phyloP scores from a whole-genome alignment of 2,797 vertebrate genomes.

The Catostomus latipinnis region DNA sequence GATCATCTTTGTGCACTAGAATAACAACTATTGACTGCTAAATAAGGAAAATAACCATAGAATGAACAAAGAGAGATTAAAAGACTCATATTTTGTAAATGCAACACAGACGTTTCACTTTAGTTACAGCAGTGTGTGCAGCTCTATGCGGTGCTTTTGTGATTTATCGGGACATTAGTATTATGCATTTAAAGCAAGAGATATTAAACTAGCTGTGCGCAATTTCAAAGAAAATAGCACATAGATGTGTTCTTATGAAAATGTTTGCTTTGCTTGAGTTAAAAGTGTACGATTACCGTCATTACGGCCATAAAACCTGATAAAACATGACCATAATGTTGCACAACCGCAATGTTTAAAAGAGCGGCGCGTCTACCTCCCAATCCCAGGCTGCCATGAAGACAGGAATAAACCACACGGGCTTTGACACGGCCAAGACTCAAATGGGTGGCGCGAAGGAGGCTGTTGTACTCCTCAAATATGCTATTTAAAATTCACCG shows the following conservation, averaged over 20 bases:
- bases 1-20: background rate
- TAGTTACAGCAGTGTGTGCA: background rate
- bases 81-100: background rate
- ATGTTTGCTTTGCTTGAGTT: conserved; percentile 34
- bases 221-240: background rate
- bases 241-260: conserved; percentile 18
- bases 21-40: background rate
- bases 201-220: background rate
- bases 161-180: background rate
- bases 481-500: conserved; percentile 45
- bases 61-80: background rate
- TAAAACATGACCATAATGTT: conserved; percentile 29
- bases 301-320: conserved; percentile 28
- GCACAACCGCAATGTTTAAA: conserved; percentile 35
- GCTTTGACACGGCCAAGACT: conserved; percentile 29
- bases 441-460: conserved; percentile 6
- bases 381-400: conserved; percentile 36
- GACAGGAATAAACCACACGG: conserved; percentile 30
- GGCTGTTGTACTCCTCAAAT: conserved; percentile 25
- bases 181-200: background rate
- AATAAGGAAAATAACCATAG: background rate
- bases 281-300: conserved; percentile 16
- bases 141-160: background rate
- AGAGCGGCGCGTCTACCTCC: conserved; percentile 46
- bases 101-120: background rate